A percentile compares a stretch with the other conserved stretches of the same genome.
Conservation (phyloP, 2,113 vertebrate species). For the Arenaria interpres region DNA sequence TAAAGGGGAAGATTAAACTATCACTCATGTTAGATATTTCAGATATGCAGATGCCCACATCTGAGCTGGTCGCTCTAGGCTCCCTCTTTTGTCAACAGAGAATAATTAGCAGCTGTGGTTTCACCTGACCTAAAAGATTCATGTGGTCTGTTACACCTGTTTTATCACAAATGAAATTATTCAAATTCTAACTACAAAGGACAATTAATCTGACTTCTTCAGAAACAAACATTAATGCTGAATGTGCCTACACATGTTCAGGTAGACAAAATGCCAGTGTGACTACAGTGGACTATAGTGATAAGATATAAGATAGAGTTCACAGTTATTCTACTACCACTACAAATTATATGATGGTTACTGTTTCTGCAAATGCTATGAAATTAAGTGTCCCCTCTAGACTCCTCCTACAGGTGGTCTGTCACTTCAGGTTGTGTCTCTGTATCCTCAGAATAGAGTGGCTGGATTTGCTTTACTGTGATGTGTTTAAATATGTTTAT, state of each 20-base stretch:
- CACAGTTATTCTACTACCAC: background rate
- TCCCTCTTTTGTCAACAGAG: background rate
- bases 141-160: background rate
- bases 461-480: background rate
- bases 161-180: background rate
- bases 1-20: background rate
- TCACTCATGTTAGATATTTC: background rate
- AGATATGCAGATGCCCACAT: background rate
- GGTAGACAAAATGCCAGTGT: background rate
- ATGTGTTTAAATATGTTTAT: background rate
- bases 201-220: background rate
- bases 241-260: background rate
- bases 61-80: accelerated
- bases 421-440: background rate
- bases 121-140: background rate
- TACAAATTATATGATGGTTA: background rate
- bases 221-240: background rate
- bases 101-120: background rate
- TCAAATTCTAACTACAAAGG: background rate
- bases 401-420: background rate
- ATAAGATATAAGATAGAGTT: background rate
- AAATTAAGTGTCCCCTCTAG: background rate
- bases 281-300: background rate
- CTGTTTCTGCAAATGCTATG: background rate
- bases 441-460: background rate